Evolutionary conservation across 2,888 invertebrate species (phyloP).

Genomic region (Euplexia lucipara): DNA sequence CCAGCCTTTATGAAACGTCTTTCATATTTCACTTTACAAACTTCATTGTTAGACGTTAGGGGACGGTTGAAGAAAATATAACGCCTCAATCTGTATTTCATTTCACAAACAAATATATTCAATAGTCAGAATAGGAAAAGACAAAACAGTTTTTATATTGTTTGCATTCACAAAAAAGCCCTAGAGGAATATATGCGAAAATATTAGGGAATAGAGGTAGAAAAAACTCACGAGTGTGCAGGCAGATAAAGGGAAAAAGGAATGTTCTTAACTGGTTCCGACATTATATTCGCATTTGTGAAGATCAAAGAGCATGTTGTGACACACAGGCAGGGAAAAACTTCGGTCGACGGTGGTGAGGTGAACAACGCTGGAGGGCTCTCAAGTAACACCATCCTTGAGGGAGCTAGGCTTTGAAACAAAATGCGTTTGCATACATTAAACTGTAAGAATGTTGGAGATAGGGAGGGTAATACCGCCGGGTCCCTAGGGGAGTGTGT

Average conservation of each 20-base stretch:
- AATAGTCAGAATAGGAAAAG: constrained; percentile 78
- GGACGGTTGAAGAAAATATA: constrained; percentile 70
- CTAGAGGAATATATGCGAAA: constrained; percentile 77
- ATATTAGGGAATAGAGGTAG: constrained; percentile 68
- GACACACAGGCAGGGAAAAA: constrained; percentile 85
- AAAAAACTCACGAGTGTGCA: constrained; percentile 77
- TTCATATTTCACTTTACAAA: constrained; percentile 67
- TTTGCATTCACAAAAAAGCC: constrained; percentile 75
- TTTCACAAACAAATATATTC: constrained; percentile 80
- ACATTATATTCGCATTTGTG: constrained; percentile 90
- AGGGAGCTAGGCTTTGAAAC: constrained; percentile 90
- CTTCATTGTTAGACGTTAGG: constrained; percentile 63
- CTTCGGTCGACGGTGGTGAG: constrained; percentile 78
- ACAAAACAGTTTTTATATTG: constrained; percentile 81
- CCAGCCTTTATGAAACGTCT: constrained; percentile 60
- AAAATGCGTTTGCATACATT: constrained; percentile 91
- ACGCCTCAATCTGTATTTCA: constrained; percentile 76
- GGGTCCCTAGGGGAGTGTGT: constrained; percentile 85
- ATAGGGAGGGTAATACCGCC: constrained; percentile 85
- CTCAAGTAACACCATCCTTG: constrained; percentile 85
- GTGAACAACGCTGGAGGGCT: constrained; percentile 84
- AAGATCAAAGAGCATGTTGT: constrained; percentile 90
- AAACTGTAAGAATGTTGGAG: constrained; percentile 90
- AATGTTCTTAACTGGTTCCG: constrained; percentile 85
- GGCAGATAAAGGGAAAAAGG: constrained; percentile 80